Percentiles rank a stretch among this genome's conserved stretches.
phyloP scores from a whole-genome alignment of 2,888 invertebrate genomes.

The Epinotia ramella region DNA sequence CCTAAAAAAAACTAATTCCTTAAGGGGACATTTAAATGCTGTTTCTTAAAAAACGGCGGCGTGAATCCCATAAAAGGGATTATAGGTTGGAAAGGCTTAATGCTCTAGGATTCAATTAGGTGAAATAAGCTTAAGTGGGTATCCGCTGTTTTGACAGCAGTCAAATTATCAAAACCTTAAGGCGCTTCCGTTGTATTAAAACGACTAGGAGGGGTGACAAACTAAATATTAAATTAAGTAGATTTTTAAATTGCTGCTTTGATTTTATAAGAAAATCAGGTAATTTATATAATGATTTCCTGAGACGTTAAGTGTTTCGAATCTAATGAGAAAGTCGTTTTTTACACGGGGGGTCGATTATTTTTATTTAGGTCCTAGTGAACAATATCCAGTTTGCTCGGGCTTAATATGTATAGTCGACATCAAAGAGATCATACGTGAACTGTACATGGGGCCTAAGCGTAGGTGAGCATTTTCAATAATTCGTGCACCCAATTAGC shows the following conservation, averaged over 20 bases:
- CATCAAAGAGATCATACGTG: too few relatives aligned
- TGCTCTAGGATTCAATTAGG: constrained; percentile 84
- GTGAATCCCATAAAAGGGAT: constrained; percentile 81
- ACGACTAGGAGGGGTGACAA: constrained; percentile 63
- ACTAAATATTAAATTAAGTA: constrained; percentile 54
- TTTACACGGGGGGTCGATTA: neutral
- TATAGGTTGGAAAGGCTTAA: constrained; percentile 78
- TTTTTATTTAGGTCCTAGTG: neutral
- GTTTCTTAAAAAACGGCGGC: constrained; percentile 76
- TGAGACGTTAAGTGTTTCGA: neutral
- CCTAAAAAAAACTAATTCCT: constrained; percentile 69
- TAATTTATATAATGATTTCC: constrained; percentile 21
- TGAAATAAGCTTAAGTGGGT: constrained; percentile 84
- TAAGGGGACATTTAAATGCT: constrained; percentile 67
- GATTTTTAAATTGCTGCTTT: constrained; percentile 46
- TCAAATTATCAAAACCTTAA: constrained; percentile 74
- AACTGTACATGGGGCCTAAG: neutral
- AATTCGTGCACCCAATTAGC: too few relatives aligned
- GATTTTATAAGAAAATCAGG: constrained; percentile 15
- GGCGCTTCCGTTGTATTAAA: constrained; percentile 68
- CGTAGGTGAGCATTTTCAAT: too few relatives aligned
- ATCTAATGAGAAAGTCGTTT: neutral
- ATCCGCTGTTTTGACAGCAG: constrained; percentile 83
- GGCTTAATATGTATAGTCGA: too few relatives aligned
- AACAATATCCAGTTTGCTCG: neutral